Conservation (phyloP, 2,797 vertebrate genomes). For the Sebastiscus tertius region DNA sequence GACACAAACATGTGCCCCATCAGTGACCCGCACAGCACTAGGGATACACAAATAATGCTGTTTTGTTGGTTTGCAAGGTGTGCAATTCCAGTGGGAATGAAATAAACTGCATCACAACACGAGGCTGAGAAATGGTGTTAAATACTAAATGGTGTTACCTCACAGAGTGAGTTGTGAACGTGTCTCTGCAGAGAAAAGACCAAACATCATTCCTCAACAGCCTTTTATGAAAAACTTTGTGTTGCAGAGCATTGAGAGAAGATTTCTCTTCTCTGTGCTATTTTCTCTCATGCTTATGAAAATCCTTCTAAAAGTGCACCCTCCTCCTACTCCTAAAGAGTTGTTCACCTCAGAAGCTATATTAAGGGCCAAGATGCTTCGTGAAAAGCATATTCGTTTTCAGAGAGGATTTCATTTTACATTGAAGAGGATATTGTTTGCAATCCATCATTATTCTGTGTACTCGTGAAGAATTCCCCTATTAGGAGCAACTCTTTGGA, state of each 20-base stretch:
- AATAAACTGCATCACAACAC: constrained; percentile 19
- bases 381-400: background rate
- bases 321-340: background rate
- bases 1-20: background rate
- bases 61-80: constrained; percentile 11
- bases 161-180: constrained; percentile 23
- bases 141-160: constrained; percentile 39
- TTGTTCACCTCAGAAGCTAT: background rate
- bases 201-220: background rate
- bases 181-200: constrained; percentile 18
- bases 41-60: constrained; percentile 12
- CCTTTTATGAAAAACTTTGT: background rate
- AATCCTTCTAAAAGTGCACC: background rate
- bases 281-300: constrained; percentile 7
- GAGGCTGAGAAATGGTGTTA: constrained; percentile 17
- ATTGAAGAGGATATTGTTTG: background rate
- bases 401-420: background rate
- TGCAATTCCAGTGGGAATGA: constrained; percentile 20
- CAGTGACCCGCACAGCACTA: background rate
- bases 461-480: background rate
- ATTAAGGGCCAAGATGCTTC: background rate
- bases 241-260: background rate
- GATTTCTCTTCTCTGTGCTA: background rate
- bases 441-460: background rate
- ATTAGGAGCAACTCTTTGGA: background rate